Conservation (phyloP, 2,888 invertebrate species). For the Mellilla xanthometata region DNA sequence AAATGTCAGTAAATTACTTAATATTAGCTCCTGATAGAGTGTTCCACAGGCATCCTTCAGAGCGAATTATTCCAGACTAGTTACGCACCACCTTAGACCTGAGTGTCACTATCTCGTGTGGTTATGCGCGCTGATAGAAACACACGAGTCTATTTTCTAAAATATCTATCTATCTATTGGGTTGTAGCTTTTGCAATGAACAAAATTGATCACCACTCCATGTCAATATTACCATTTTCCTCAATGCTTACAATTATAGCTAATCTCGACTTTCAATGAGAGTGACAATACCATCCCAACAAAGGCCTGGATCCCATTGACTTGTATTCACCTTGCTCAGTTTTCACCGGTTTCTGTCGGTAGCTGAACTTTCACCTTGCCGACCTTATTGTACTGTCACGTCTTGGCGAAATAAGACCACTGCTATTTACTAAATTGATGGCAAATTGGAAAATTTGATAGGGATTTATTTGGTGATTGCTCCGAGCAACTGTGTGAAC, state of each 20-base stretch:
- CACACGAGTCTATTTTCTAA: too few species aligned
- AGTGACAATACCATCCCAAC: conserved; percentile 20
- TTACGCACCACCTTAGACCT: too few species aligned
- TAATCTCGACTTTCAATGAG: conserved; percentile 20
- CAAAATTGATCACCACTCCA: not conserved
- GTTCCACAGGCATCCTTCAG: too few species aligned
- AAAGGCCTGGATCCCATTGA: conserved; percentile 28
- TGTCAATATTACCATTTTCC: conserved; percentile 8
- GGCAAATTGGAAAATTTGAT: conserved; percentile 22
- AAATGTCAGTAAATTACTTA: too few species aligned
- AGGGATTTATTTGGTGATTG: conserved; percentile 10
- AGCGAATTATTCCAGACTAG: too few species aligned
- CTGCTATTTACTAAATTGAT: conserved; percentile 26
- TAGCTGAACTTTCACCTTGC: conserved; percentile 62
- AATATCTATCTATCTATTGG: too few species aligned
- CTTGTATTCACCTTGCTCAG: conserved; percentile 38
- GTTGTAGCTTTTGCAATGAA: too few species aligned
- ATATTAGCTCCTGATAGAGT: too few species aligned
- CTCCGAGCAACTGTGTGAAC: not conserved
- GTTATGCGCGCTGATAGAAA: too few species aligned
- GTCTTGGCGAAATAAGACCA: conserved; percentile 28
- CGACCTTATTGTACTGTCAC: conserved; percentile 52
- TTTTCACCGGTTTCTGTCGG: conserved; percentile 43
- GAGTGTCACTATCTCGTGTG: too few species aligned
- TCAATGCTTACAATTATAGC: conserved; percentile 13